Conservation (phyloP, 2,888 invertebrate genomes). For the Andricus quercusramuli region DNA sequence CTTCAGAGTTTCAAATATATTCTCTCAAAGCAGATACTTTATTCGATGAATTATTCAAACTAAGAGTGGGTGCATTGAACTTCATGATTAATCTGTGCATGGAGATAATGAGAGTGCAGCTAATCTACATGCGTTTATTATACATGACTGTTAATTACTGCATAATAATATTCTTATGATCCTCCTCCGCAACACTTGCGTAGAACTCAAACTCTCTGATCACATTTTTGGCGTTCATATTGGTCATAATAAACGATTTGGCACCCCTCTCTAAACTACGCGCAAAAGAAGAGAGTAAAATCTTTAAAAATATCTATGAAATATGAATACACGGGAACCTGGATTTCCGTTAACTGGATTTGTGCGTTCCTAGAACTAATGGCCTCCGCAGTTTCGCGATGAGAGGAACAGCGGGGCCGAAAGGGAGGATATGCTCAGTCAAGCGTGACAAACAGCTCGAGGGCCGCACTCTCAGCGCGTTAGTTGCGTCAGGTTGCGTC, state of each 20-base stretch:
- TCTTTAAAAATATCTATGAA: not conserved
- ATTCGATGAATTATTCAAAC: not conserved
- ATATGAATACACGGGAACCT: not conserved
- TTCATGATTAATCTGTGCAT: conserved; percentile 23
- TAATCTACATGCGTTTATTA: conserved; percentile 29
- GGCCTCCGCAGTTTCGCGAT: too few relatives aligned
- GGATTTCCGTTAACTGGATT: too few relatives aligned
- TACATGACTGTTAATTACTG: conserved; percentile 33
- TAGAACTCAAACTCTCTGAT: conserved; percentile 31
- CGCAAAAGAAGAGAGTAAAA: not conserved
- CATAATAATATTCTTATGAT: conserved; percentile 20
- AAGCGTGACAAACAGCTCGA: too few relatives aligned
- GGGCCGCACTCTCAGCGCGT: too few relatives aligned
- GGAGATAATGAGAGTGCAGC: conserved; percentile 30
- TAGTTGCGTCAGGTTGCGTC: too few relatives aligned
- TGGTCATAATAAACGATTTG: conserved; percentile 37
- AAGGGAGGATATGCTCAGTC: too few relatives aligned
- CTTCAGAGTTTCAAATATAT: not conserved
- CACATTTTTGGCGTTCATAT: conserved; percentile 28
- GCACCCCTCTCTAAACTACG: conserved; percentile 28
- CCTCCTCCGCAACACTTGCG: conserved; percentile 23
- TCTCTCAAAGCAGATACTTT: not conserved
- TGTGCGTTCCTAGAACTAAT: too few relatives aligned
- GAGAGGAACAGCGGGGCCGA: too few relatives aligned
- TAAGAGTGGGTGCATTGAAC: conserved; percentile 9